A percentile compares a stretch with the other conserved stretches of the same genome.
phyloP scores from a whole-genome alignment of 2,113 vertebrate genomes.

The Upupa epops region DNA sequence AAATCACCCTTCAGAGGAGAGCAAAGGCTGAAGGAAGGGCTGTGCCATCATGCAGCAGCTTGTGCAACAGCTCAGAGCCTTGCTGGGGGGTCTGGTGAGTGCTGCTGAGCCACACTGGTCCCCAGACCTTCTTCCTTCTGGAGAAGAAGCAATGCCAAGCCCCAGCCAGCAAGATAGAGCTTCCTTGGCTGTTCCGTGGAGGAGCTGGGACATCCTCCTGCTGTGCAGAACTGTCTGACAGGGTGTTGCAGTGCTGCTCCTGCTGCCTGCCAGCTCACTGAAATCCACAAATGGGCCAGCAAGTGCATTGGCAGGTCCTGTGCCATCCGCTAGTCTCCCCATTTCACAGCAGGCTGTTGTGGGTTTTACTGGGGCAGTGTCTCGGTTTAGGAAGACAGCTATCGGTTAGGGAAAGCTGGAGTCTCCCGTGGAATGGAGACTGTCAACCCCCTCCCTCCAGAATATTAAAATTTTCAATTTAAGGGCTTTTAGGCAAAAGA shows the following conservation, averaged over 20 bases:
- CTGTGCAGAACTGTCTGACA: neutral
- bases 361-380: neutral
- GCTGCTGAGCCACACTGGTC: neutral
- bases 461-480: no score
- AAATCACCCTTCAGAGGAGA: neutral
- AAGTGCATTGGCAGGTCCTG: accelerated
- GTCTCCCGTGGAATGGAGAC: no score
- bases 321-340: neutral
- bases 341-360: neutral
- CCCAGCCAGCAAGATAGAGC: neutral
- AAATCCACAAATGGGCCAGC: neutral
- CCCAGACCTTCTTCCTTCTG: neutral
- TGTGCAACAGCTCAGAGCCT: neutral
- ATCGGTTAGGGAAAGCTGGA: no score
- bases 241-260: neutral
- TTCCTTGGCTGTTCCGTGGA: neutral
- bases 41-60: neutral
- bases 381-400: no score
- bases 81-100: accelerated
- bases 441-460: no score
- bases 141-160: neutral
- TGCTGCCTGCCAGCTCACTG: accelerated
- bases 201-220: neutral
- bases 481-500: no score
- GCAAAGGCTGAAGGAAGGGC: neutral